Base-by-base conservation (phyloP, 2,888 invertebrate genomes). In the Lasioglossum vierecki region DNA sequence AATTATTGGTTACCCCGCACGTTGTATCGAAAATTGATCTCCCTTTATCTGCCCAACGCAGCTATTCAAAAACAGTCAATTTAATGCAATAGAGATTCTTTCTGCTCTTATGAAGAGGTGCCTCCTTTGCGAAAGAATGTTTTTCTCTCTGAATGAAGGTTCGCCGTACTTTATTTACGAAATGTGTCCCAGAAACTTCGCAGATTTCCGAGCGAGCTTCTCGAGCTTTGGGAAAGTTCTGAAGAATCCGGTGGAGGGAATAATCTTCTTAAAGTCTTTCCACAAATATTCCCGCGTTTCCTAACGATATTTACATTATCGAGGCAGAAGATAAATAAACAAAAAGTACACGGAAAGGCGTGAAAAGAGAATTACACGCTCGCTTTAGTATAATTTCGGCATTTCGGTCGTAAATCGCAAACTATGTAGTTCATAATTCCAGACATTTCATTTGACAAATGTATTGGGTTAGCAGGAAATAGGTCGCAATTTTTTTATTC, bases 201-300 rank as follows among this genome's bases (percentile, higher is more conserved):
- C 44, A 49, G 73, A 49, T 73, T 73, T 30, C 49, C 44, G 15
- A 18, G 44, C 26, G 22, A 18, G 73, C 26, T 73, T 49, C 18
- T 2, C 63, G 30, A 63, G 63, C 63, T 18, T 30, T 8, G 18
- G 2, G 15, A 63, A 63, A 63, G 63, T 63, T 63, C 63, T 30
- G 30, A 63, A 18, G 63, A 63, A 63, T 63, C 63, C 30, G 15
- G 30, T 63, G 4, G 39, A 70, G 39, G 22, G 39, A 49, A 46
- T 73, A 49, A 46, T 73, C 73, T 73, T 73, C 44, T 44, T 44
- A 49, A 73, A 73, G 26, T 44, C 26, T 49, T 26, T 44, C 44
- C 30, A 26, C 73, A 73, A 49, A 49, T 49, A 73, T 73, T 44
- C 73, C 46, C 73, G 26, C 49, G 26, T 26, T 73, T 73, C n/a